phyloP scores from a whole-genome alignment of 2,888 invertebrate species.

The Boloria selene region DNA sequence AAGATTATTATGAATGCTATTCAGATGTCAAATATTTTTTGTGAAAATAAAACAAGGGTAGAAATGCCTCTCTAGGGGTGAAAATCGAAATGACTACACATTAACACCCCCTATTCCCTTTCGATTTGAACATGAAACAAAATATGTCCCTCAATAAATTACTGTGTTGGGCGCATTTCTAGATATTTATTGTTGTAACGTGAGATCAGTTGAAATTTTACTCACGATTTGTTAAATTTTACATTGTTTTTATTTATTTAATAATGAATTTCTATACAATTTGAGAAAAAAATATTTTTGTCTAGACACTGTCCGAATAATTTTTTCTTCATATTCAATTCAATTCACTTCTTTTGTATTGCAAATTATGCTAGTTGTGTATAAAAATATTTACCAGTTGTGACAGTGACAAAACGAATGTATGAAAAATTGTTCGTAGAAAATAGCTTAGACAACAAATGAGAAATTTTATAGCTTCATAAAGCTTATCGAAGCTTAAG shows the following conservation, averaged over 20 bases:
- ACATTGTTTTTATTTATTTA: background rate
- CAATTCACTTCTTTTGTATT: no score
- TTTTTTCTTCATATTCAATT: no score
- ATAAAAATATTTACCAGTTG: no score
- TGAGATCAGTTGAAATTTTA: conserved; percentile 13
- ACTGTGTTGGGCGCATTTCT: conserved; percentile 28
- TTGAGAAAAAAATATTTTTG: no score
- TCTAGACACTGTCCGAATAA: no score
- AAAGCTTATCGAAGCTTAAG: no score
- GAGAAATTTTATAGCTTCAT: no score
- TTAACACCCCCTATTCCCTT: conserved; percentile 35
- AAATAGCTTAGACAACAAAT: no score
- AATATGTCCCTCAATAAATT: conserved; percentile 41
- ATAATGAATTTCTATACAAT: no score
- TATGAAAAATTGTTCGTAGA: no score
- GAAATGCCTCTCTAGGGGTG: conserved; percentile 34
- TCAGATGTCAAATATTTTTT: conserved; percentile 12
- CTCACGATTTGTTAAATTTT: background rate
- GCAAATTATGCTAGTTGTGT: no score
- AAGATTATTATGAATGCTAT: background rate
- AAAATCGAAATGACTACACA: conserved; percentile 38
- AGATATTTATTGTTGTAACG: conserved; percentile 30
- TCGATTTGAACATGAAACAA: conserved; percentile 34
- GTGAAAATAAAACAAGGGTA: conserved; percentile 25
- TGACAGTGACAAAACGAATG: no score